These are phyloP conservation scores for Mnemiopsis leidyi DNA, from an alignment of 37 sponge, comb jelly and placozoan species.

Conservation along the genomic window DNA sequence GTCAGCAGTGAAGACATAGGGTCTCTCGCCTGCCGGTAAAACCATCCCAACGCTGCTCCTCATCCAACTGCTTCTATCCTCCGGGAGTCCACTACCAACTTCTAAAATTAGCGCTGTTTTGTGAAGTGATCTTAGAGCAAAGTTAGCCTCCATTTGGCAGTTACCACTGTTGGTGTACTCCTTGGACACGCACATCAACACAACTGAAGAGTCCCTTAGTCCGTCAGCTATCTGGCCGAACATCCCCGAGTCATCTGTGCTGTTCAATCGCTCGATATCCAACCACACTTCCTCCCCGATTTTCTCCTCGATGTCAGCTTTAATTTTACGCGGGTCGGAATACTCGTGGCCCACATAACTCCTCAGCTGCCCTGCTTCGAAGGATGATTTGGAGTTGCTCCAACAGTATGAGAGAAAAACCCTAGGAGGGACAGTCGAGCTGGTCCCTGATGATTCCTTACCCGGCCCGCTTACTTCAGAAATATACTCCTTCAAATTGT, in stretches of 20 bases:
- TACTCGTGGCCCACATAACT: not conserved
- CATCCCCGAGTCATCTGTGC: conserved; percentile 2
- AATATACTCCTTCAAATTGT: not conserved
- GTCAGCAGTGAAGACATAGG: not conserved
- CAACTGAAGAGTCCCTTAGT: not conserved
- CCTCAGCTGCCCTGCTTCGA: not conserved
- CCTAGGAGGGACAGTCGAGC: not conserved
- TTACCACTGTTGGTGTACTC: conserved; percentile 27
- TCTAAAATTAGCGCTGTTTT: not conserved
- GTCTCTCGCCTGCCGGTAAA: not conserved
- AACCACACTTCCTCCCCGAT: not conserved
- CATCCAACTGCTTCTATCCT: not conserved
- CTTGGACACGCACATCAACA: conserved; percentile 4
- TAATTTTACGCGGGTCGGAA: not conserved
- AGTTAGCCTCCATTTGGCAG: conserved; percentile 17
- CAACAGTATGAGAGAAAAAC: conserved; percentile 5
- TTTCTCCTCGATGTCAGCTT: conserved; percentile 2
- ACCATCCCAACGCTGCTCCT: not conserved
- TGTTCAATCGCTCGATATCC: not conserved
- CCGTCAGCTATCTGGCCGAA: conserved; percentile 12
- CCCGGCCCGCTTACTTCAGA: not conserved
- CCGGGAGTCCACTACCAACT: not conserved
- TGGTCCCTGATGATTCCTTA: not conserved
- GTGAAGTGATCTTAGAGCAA: not conserved
- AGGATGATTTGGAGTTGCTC: not conserved